Evolutionary conservation across 37 sponge, comb jelly and placozoan species (phyloP).

Genomic region (Crambe crambe): DNA sequence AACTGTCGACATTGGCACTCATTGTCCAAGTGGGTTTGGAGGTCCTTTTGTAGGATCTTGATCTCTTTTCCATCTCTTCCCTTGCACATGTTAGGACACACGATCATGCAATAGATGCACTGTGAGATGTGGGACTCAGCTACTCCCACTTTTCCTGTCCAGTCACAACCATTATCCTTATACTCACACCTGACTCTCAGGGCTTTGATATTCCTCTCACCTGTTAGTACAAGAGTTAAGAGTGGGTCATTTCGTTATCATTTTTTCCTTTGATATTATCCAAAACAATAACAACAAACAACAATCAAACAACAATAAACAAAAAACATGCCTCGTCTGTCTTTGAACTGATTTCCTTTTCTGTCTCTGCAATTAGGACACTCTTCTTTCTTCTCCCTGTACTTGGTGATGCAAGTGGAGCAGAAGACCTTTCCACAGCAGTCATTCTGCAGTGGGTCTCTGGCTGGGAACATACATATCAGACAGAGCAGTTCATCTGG

Average conservation of each 20-base stretch:
- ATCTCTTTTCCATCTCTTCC: background rate
- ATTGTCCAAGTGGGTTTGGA: slow-evolving; percentile 1
- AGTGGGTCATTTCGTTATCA: too few relatives aligned
- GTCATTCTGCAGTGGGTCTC: slow-evolving; percentile 2
- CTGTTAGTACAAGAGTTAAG: too few relatives aligned
- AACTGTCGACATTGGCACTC: slow-evolving; percentile 22
- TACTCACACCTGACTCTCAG: slow-evolving; percentile 21
- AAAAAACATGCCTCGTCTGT: background rate
- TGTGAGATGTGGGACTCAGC: background rate
- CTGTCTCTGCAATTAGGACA: slow-evolving; percentile 24
- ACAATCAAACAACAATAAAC: too few relatives aligned
- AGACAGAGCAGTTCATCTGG: slow-evolving; percentile 19
- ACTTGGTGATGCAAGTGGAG: background rate
- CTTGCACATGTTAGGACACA: slow-evolving; percentile 32
- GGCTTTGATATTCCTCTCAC: slow-evolving; percentile 16
- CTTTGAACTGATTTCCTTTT: background rate
- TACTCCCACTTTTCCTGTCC: slow-evolving; percentile 26
- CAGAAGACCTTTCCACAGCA: slow-evolving; percentile 46
- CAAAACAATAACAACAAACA: too few relatives aligned
- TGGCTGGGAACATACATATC: slow-evolving; percentile 15
- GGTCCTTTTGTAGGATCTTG: slow-evolving; percentile 5
- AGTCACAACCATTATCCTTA: slow-evolving; percentile 16
- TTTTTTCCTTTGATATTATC: too few relatives aligned
- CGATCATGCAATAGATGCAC: slow-evolving; percentile 8
- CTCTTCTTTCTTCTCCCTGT: background rate